phyloP scores from a whole-genome alignment of 2,113 vertebrate species.

The Paedocypris sp. region DNA sequence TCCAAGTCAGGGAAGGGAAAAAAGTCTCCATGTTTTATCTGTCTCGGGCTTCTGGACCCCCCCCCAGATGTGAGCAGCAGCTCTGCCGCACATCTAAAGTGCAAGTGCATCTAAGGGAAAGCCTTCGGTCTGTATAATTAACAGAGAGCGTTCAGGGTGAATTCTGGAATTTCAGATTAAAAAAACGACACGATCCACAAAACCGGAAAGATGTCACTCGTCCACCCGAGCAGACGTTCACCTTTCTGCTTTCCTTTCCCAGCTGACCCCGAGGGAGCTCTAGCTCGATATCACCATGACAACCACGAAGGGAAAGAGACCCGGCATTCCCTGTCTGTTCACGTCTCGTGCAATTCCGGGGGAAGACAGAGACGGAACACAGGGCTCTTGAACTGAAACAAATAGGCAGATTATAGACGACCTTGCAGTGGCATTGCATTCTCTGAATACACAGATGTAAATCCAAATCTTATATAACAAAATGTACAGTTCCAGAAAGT shows the following conservation, averaged over 20 bases:
- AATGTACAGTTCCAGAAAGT: no score
- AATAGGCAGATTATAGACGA: no score
- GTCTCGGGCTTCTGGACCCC: no score
- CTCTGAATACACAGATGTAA: no score
- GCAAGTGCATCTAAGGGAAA: no score
- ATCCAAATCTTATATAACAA: no score
- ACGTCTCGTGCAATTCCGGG: not conserved
- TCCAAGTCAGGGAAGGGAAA: not conserved
- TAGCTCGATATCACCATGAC: constrained; percentile 40
- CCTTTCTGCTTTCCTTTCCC: constrained; percentile 18
- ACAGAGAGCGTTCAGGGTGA: not conserved
- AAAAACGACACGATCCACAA: constrained; percentile 28
- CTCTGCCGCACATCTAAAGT: no score
- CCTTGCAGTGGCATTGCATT: no score
- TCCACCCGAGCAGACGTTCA: constrained; percentile 20
- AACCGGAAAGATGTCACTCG: constrained; percentile 22
- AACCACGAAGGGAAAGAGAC: constrained; percentile 28
- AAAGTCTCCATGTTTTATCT: no score
- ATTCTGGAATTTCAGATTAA: not conserved
- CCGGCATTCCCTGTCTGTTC: not conserved
- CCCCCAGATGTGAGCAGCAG: no score
- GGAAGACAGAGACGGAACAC: not conserved
- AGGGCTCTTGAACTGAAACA: no score
- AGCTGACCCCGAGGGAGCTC: constrained; percentile 9
- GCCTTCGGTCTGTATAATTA: not conserved